Conservation (phyloP, 2,113 vertebrate genomes). For the Gobius niger region DNA sequence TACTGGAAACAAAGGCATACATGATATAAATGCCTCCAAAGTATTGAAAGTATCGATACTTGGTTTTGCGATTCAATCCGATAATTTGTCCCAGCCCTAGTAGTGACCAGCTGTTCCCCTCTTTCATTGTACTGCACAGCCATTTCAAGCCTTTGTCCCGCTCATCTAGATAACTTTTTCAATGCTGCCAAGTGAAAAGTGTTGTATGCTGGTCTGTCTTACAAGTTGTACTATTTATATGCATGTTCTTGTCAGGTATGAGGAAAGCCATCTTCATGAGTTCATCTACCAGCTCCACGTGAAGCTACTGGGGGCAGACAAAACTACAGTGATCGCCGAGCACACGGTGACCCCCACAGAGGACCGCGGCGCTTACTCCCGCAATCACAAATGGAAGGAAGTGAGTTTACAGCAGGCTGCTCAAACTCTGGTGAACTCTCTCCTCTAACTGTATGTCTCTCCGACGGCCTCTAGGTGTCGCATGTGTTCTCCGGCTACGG, state of each 20-base stretch:
- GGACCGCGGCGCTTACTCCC: constrained; percentile 63
- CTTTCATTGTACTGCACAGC: too few species aligned
- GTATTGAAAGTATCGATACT: too few species aligned
- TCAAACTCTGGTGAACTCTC: neutral
- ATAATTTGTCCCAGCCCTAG: too few species aligned
- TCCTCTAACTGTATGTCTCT: constrained; percentile 23
- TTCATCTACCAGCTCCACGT: constrained; percentile 83
- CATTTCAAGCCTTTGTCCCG: too few species aligned
- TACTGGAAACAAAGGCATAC: too few species aligned
- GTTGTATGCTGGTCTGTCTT: too few species aligned
- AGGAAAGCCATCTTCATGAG: constrained; percentile 80
- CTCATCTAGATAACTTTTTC: too few species aligned
- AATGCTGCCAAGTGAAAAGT: too few species aligned
- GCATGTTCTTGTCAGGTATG: constrained; percentile 74
- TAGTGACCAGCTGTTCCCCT: too few species aligned
- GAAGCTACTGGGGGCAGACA: constrained; percentile 78
- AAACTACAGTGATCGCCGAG: constrained; percentile 73
- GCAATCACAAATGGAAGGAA: constrained; percentile 73
- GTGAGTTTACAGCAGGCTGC: constrained; percentile 42
- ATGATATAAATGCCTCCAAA: too few species aligned
- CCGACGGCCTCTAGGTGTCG: constrained; percentile 63
- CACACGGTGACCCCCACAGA: constrained; percentile 61
- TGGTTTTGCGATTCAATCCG: too few species aligned
- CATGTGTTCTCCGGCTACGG: constrained; percentile 76
- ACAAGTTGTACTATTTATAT: too few species aligned